Base-by-base conservation (phyloP, 2,113 vertebrate genomes). In the Ploceus nigricollis region DNA sequence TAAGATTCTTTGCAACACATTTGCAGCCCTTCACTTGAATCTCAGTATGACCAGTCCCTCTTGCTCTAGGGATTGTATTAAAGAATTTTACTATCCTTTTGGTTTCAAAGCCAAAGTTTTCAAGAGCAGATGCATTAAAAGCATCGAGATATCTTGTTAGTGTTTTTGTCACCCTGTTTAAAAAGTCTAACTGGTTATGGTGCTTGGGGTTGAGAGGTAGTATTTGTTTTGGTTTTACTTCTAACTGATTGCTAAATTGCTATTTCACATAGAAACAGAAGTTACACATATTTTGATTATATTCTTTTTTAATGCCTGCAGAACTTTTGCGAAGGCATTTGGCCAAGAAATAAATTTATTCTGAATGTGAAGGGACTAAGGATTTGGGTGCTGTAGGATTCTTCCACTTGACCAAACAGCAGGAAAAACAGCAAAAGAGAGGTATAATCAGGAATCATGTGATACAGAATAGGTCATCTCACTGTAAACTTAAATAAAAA, bases 261-360 rank as follows among this genome's bases (percentile, higher is more conserved):
- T 53, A 45, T 70, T 87, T 75, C 33, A 81, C 21, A 78, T 1
- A 77, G 42, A 70, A 73, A 65, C 7, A 66, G n/a, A 71, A 87
- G n/a, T 48, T 47, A 68, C 8, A 57, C 10, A 72, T 44, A 28
- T 65, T 39, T 45, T 27, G 40, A 64, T 30, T 54, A 42, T 27
- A 9, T 31, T 71, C 13, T 37, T 65, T 60, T 83, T 65, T 19
- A 83, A 81, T 2, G 2, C 12, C 61, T 84, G 30, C 6, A 61
- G 35, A 81, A 81, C 39, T 69, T 87, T 40, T 66, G 27, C 37
- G 9, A 71, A 81, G 35, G 60, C 5, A 42, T 33, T n/a, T 70
- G 53, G 64, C 42, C 89, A 89, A 91, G 25, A 33, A 91, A 50
- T 47, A 53, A 13, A 76, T 73, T 95, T 91, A 91, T 72, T 84